Evolutionary conservation across 2,888 invertebrate genomes (phyloP).

Genomic region (Neoscelio sp.): DNA sequence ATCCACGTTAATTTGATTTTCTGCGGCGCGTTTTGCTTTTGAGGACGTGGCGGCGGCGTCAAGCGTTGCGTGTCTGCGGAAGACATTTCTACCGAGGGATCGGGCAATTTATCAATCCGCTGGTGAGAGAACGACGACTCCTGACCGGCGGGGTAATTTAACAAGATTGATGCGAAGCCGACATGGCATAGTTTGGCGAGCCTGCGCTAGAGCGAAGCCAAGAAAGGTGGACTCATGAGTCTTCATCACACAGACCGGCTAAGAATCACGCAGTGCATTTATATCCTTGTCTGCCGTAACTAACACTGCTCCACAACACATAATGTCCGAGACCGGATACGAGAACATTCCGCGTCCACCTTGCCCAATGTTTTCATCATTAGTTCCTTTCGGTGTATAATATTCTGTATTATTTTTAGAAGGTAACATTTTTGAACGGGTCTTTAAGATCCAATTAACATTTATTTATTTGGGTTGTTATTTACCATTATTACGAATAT

Average conservation of each 20-base stretch:
- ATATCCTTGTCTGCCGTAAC: slow-evolving; percentile 9
- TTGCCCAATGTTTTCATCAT: too few species aligned
- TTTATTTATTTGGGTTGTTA: too few species aligned
- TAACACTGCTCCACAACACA: too few species aligned
- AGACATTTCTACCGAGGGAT: slow-evolving; percentile 71
- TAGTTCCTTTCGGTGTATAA: too few species aligned
- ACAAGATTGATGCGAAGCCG: slow-evolving; percentile 82
- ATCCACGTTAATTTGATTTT: slow-evolving; percentile 79
- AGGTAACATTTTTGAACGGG: too few species aligned
- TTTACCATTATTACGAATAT: too few species aligned
- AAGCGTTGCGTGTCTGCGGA: slow-evolving; percentile 79
- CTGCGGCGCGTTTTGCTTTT: slow-evolving; percentile 76
- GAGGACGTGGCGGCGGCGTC: slow-evolving; percentile 71
- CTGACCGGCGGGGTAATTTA: slow-evolving; percentile 82
- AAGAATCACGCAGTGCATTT: slow-evolving; percentile 75
- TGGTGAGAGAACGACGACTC: slow-evolving; percentile 73
- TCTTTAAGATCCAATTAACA: too few species aligned
- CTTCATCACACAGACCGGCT: slow-evolving; percentile 77
- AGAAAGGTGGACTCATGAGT: slow-evolving; percentile 73
- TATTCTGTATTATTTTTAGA: too few species aligned
- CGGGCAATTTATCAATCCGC: slow-evolving; percentile 82
- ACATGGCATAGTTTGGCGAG: slow-evolving; percentile 80
- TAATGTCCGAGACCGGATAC: too few species aligned
- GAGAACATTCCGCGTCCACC: too few species aligned
- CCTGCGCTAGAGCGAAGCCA: slow-evolving; percentile 53